Evolutionary conservation across 2,888 invertebrate genomes (phyloP), one percentile per base, ranked within the genome.

Genomic region (Hesperia comma): DNA sequence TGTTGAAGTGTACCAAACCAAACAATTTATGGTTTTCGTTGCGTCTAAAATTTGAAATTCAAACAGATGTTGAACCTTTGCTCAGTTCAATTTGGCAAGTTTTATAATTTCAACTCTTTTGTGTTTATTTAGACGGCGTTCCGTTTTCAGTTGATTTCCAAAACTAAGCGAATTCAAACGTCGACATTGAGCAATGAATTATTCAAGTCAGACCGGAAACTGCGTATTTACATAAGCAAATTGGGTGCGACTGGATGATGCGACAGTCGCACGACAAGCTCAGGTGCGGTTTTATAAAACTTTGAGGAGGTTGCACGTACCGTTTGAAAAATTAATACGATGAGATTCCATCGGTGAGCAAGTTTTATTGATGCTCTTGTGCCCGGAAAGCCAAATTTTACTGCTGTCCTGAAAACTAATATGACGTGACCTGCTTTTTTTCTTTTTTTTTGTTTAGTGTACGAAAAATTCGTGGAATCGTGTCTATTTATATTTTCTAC

Each of bases 141-240:
- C 81, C 78, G 79, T 84, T 85, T 84, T 83, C 79, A 87, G 87
- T 90, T 89, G 88, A 87, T 88, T 90, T 86, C 85, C 19, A 49
- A 32, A 90, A 90, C 87, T 87, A 82, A 77, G 69, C 70, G 81
- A 83, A 88, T 84, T 87, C 86, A 87, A 88, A 74, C 71, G 74
- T 71, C 86, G 81, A 80, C 83, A 85, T 81, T 78, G 82, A 75
- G 79, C 83, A 84, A 88, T 91, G 90, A 91, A 92, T 92, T 85
- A 91, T 91, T 92, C 92, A 91, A 84, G 83, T 83, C 84, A 85
- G 84, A 84, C 84, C 85, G 88, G 88, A 88, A 90, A 87, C 90
- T 87, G 87, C 82, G 88, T 91, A 91, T 92, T 92, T 92, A 91
- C 92, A 90, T 90, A 92, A 90, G 90, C 88, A 91, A 91, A 91